Conservation (phyloP, 1,140 invertebrate genomes). For the Euschistus heros region DNA sequence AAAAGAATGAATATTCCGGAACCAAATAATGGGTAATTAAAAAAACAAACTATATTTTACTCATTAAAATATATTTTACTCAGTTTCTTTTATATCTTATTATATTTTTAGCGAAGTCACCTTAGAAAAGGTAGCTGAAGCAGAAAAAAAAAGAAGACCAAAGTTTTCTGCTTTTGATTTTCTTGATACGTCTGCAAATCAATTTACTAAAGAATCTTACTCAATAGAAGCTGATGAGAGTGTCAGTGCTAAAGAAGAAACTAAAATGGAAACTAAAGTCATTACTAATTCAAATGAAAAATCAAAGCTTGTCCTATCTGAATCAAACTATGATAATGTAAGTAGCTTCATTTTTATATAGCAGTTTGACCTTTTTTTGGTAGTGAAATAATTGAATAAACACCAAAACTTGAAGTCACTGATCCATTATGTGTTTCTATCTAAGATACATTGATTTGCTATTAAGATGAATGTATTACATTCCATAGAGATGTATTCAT, state of each 20-base stretch:
- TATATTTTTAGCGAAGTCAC: slow-evolving; percentile 2
- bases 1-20: slow-evolving; percentile 85
- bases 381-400: too few species aligned
- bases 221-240: slow-evolving; percentile 26
- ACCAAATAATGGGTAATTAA: background rate
- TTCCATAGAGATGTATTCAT: too few species aligned
- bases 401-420: too few species aligned
- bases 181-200: slow-evolving; percentile 49
- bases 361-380: too few species aligned
- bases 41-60: background rate
- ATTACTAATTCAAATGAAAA: too few species aligned
- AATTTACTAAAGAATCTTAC: background rate
- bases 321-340: background rate
- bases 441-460: too few species aligned
- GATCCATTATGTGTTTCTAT: too few species aligned
- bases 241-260: background rate
- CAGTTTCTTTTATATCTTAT: background rate
- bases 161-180: slow-evolving; percentile 68
- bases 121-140: background rate
- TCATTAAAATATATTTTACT: background rate
- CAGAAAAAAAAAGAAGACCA: slow-evolving; percentile 36
- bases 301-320: too few species aligned
- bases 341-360: too few species aligned
- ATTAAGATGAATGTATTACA: too few species aligned
- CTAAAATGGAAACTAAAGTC: background rate